phyloP scores from a whole-genome alignment of 2,888 invertebrate genomes.

The Teleogryllus oceanicus region DNA sequence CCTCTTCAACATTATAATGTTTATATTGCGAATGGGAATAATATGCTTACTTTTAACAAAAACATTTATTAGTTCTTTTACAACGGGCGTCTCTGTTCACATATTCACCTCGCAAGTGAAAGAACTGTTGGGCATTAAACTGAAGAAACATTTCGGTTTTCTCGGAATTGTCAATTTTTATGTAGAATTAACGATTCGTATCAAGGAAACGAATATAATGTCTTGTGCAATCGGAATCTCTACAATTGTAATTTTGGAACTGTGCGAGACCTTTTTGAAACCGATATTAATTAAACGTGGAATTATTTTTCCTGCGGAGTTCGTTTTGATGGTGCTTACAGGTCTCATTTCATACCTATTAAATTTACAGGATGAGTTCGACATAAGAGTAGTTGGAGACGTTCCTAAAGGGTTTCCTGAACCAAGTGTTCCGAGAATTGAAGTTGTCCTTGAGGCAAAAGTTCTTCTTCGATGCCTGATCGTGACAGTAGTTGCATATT shows the following conservation, averaged over 20 bases:
- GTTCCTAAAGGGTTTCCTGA: background rate
- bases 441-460: background rate
- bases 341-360: background rate
- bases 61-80: slow-evolving; percentile 81
- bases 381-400: background rate
- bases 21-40: slow-evolving; percentile 67
- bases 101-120: slow-evolving; percentile 71
- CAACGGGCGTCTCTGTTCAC: slow-evolving; percentile 81
- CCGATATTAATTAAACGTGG: background rate
- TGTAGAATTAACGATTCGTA: slow-evolving; percentile 35
- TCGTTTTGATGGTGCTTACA: slow-evolving; percentile 4
- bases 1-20: slow-evolving; percentile 74
- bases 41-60: slow-evolving; percentile 73
- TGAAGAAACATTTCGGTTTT: slow-evolving; percentile 56
- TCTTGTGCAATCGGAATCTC: background rate
- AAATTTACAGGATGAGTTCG: background rate
- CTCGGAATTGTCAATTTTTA: slow-evolving; percentile 50
- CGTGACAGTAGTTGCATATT: slow-evolving; percentile 2
- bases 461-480: background rate
- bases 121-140: slow-evolving; percentile 63
- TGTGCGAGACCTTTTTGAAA: background rate
- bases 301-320: slow-evolving; percentile 12
- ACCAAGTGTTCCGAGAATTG: background rate
- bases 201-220: background rate
- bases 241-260: background rate